Conservation (phyloP, 2,113 vertebrate genomes). For the Himantopus leucocephalus region DNA sequence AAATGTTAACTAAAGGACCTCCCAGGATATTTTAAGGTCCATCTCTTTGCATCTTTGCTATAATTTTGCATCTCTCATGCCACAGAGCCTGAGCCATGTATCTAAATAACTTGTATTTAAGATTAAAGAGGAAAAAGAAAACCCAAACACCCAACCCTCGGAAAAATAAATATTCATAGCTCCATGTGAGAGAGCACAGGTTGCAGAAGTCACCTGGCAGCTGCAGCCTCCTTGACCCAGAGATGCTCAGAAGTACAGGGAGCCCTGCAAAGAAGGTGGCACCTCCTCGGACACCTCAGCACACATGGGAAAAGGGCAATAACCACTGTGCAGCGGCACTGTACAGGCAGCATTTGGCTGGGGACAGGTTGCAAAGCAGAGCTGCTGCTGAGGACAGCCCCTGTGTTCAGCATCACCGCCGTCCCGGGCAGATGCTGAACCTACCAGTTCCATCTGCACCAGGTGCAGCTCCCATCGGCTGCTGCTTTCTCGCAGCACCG, state of each 20-base stretch:
- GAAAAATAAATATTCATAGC: neutral
- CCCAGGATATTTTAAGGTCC: neutral
- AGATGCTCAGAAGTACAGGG: neutral
- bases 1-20: neutral
- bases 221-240: neutral
- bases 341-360: neutral
- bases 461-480: neutral
- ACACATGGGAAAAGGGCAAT: fast-evolving
- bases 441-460: fast-evolving
- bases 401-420: fast-evolving
- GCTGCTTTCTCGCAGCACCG: fast-evolving
- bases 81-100: neutral
- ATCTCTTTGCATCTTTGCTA: neutral
- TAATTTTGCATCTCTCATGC: neutral
- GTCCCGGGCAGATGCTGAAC: fast-evolving
- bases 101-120: neutral
- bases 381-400: neutral
- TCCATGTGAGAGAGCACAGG: neutral
- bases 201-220: neutral
- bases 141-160: fast-evolving
- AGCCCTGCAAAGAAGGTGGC: neutral
- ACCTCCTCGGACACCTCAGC: neutral
- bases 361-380: neutral
- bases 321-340: fast-evolving
- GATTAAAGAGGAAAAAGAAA: neutral